Evolutionary conservation across 2,113 vertebrate genomes (phyloP).

Genomic region (Phasianus colchicus): DNA sequence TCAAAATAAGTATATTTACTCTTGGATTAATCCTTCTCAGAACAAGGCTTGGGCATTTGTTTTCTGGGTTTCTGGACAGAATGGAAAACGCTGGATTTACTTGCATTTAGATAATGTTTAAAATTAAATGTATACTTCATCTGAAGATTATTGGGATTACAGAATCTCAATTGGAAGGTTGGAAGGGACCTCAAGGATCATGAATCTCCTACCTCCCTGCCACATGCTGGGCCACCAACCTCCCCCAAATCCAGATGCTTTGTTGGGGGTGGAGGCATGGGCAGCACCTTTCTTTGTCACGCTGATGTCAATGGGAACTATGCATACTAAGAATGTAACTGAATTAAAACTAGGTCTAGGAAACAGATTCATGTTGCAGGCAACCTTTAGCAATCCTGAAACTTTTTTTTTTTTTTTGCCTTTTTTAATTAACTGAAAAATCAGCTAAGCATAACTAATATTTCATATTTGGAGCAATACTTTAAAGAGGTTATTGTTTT

Average conservation of each 20-base stretch:
- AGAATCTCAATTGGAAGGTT: too few relatives aligned
- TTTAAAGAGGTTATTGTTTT: background rate
- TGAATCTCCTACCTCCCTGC: too few relatives aligned
- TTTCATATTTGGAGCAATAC: background rate
- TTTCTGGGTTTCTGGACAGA: background rate
- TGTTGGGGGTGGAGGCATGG: background rate
- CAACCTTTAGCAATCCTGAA: background rate
- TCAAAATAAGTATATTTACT: background rate
- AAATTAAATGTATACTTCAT: background rate
- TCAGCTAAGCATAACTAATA: background rate
- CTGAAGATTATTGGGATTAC: background rate
- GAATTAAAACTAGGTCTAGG: background rate
- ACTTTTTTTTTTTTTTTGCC: rapidly evolving
- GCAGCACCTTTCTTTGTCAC: background rate
- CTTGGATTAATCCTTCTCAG: background rate
- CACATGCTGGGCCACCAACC: too few relatives aligned
- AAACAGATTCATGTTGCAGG: background rate
- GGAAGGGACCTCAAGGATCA: too few relatives aligned
- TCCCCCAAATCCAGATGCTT: background rate
- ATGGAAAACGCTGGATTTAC: background rate
- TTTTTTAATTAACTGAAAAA: background rate
- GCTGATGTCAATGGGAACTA: background rate
- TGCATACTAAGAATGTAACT: background rate
- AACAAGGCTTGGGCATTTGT: background rate
- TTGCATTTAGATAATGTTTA: background rate